phyloP scores from a whole-genome alignment of 2,113 vertebrate species.

The Recurvirostra avosetta region DNA sequence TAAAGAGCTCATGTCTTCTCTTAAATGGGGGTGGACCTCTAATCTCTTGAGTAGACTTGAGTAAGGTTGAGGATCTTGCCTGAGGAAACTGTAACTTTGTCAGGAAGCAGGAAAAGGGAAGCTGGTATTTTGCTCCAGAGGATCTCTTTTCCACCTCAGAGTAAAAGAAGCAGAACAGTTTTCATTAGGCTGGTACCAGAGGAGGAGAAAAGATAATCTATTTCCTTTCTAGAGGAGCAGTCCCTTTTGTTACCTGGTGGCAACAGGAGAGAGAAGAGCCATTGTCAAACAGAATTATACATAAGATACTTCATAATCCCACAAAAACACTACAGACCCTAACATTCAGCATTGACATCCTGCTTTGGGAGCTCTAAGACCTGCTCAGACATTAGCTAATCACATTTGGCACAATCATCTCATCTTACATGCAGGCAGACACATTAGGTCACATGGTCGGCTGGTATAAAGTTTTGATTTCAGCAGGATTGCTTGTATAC shows the following conservation, averaged over 20 bases:
- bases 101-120: neutral
- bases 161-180: neutral
- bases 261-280: neutral
- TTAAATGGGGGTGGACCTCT: neutral
- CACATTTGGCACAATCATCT: neutral
- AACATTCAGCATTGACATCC: neutral
- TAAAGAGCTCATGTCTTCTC: neutral
- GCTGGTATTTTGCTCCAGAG: neutral
- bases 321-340: neutral
- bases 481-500: neutral
- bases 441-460: neutral
- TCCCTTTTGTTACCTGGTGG: neutral
- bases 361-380: neutral
- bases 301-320: neutral
- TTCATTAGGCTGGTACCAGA: neutral
- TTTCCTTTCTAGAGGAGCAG: neutral
- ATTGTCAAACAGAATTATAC: neutral
- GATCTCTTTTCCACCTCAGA: neutral
- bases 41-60: neutral
- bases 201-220: neutral
- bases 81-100: neutral
- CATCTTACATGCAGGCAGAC: neutral
- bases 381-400: slow-evolving; percentile 32
- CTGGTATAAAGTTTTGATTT: neutral
- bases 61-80: neutral